Evolutionary conservation across 2,888 invertebrate genomes (phyloP).

Genomic region (Tenthredo mesomela): DNA sequence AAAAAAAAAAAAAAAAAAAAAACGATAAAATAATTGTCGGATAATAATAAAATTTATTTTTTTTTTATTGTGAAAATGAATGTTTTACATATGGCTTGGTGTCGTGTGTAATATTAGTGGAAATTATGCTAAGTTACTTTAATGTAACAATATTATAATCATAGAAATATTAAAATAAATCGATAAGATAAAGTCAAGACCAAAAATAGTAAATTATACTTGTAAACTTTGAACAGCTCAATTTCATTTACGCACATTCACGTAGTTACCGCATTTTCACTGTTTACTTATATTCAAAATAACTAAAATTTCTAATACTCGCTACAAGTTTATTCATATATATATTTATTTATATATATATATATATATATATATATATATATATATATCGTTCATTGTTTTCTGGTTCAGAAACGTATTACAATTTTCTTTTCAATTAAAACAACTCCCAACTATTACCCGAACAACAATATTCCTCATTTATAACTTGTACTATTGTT

Average conservation of each 20-base stretch:
- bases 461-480: conserved; percentile 42
- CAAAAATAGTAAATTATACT: conserved; percentile 56
- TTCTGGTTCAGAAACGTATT: conserved; percentile 53
- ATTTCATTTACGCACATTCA: conserved; percentile 18
- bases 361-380: conserved; percentile 18
- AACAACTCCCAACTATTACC: conserved; percentile 32
- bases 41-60: conserved; percentile 70
- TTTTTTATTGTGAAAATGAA: conserved; percentile 74
- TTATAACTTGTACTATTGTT: conserved; percentile 12
- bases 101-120: conserved; percentile 65
- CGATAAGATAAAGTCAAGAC: conserved; percentile 56
- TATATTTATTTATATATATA: conserved; percentile 41
- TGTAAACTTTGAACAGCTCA: conserved; percentile 12
- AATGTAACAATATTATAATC: conserved; percentile 59
- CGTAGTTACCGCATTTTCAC: conserved; percentile 26
- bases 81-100: conserved; percentile 73
- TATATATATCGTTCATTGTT: conserved; percentile 48
- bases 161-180: conserved; percentile 59
- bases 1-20: too few relatives aligned
- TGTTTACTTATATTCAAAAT: conserved; percentile 13
- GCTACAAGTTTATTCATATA: conserved; percentile 36
- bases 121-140: conserved; percentile 66
- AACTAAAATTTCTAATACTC: conserved; percentile 24
- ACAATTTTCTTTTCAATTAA: neutral
- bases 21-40: neutral